Conservation (phyloP, 2,797 vertebrate genomes). For the Heteromormyrus szaboi region DNA sequence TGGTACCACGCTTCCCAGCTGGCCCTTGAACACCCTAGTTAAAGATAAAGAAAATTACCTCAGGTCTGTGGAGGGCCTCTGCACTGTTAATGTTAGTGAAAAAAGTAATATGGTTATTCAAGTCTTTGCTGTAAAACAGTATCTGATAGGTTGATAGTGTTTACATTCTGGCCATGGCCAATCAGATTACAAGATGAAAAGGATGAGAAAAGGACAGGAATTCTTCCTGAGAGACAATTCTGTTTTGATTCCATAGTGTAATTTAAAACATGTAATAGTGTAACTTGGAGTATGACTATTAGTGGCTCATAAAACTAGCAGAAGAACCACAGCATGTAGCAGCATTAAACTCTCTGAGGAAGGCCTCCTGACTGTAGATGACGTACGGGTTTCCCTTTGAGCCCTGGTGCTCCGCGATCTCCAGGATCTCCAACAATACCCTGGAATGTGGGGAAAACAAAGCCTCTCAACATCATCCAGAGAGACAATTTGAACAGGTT, state of each 20-base stretch:
- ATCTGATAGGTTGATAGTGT: background rate
- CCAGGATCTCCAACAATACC: constrained; percentile 73
- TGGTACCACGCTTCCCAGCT: constrained; percentile 51
- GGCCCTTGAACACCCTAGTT: constrained; percentile 60
- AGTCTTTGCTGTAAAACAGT: background rate
- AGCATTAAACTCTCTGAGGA: background rate
- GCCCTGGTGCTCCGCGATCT: constrained; percentile 58
- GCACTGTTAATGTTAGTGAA: background rate
- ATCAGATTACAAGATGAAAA: background rate
- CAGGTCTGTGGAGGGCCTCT: background rate
- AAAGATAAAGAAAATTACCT: constrained; percentile 25
- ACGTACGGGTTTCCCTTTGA: constrained; percentile 69
- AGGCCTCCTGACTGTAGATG: background rate
- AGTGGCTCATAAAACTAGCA: background rate
- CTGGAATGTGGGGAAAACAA: constrained; percentile 46
- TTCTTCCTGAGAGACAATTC: background rate
- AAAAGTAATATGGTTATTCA: background rate
- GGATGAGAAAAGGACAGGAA: background rate
- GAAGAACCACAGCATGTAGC: background rate
- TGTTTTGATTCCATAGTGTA: background rate
- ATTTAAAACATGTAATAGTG: background rate
- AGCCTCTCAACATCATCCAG: background rate
- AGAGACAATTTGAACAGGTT: background rate
- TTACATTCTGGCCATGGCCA: background rate
- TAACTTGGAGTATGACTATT: background rate